Percentiles rank a stretch among this genome's conserved stretches.
phyloP scores from a whole-genome alignment of 2,888 invertebrate species.

The Troglohyphantes excavatus region DNA sequence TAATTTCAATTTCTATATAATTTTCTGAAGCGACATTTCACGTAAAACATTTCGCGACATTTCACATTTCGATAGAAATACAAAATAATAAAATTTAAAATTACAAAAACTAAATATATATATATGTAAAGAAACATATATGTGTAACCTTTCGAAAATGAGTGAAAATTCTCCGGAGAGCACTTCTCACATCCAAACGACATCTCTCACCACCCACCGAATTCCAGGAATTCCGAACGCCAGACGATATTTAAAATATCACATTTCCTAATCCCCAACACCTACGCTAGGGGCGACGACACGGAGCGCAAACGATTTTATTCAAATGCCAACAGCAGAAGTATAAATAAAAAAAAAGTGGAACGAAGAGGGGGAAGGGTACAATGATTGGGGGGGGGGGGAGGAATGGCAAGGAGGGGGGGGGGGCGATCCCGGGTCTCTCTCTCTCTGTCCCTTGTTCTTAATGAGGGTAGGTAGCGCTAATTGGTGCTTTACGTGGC shows the following conservation, averaged over 20 bases:
- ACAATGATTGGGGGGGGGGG: neutral
- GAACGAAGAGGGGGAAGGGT: neutral
- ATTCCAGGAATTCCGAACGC: neutral
- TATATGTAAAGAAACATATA: no score
- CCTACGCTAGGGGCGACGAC: constrained; percentile 1
- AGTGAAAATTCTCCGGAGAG: no score
- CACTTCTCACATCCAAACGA: no score
- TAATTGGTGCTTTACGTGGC: neutral
- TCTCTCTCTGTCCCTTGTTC: neutral
- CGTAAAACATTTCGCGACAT: no score
- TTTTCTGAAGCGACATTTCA: no score
- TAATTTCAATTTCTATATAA: no score
- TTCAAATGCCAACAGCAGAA: neutral
- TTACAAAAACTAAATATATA: no score
- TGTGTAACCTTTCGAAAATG: no score
- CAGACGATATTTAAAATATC: neutral
- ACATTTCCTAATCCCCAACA: constrained; percentile 3
- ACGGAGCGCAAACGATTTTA: constrained; percentile 13
- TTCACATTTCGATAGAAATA: no score
- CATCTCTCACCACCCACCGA: neutral
- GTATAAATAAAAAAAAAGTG: constrained; percentile 6
- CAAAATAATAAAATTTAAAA: no score
- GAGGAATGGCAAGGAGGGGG: neutral
- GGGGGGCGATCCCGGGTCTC: neutral
- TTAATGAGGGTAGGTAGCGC: neutral